Percentiles rank a stretch among this genome's conserved stretches.
Conservation (phyloP, 2,113 vertebrate species). For the Zapus hudsonius region DNA sequence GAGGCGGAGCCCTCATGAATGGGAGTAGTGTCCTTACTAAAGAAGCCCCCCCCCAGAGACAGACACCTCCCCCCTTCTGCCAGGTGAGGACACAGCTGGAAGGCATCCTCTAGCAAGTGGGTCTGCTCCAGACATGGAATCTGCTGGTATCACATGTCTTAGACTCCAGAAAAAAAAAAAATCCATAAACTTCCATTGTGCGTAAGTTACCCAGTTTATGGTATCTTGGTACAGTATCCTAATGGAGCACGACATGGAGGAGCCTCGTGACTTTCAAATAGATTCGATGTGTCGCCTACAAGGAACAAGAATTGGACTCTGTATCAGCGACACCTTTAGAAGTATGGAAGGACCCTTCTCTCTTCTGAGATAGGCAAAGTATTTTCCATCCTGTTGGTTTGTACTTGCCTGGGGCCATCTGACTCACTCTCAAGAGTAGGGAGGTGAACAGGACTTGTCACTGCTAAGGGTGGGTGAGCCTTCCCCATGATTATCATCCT, state of each 20-base stretch:
- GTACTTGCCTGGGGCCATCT: neutral
- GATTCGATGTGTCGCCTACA: neutral
- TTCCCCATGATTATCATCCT: neutral
- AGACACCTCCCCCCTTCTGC: neutral
- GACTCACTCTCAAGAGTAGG: neutral
- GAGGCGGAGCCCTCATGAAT: neutral
- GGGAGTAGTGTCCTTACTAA: neutral
- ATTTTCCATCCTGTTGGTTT: neutral
- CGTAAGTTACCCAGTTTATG: neutral
- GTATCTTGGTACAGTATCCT: neutral
- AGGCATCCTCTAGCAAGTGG: neutral
- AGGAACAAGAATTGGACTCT: neutral
- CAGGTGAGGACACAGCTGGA: neutral
- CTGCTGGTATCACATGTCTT: neutral
- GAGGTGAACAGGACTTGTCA: accelerated
- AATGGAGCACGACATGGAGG: neutral
- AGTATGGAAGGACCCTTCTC: neutral
- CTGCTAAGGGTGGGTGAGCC: neutral
- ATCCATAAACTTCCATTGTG: no score
- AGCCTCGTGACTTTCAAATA: neutral
- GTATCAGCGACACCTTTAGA: neutral
- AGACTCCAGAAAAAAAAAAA: neutral
- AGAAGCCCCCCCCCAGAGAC: neutral
- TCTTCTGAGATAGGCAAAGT: neutral
- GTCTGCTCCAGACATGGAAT: neutral